Conservation (phyloP, 2,113 vertebrate species). For the Himantopus leucocephalus region DNA sequence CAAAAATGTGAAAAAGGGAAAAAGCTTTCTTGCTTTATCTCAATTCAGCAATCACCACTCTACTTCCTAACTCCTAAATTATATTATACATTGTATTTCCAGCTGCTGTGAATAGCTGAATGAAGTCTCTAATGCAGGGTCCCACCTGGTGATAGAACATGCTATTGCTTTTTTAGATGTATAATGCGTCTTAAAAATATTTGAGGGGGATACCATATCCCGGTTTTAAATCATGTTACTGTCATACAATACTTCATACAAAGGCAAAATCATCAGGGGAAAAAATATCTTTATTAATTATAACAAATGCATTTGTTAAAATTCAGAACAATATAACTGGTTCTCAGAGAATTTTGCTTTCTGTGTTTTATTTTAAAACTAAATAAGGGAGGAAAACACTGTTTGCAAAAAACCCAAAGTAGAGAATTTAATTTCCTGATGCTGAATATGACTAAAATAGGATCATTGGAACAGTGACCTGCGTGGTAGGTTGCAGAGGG, state of each 20-base stretch:
- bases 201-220: fast-evolving
- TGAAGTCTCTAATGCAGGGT: not conserved
- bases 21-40: not conserved
- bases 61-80: not conserved
- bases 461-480: not conserved
- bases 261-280: not conserved
- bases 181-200: not conserved
- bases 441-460: not conserved
- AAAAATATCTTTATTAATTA: not conserved
- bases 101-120: not conserved
- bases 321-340: not conserved
- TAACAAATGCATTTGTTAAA: not conserved
- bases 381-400: not conserved
- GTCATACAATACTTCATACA: not conserved
- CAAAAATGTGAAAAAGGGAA: not conserved
- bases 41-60: not conserved
- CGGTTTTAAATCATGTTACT: not conserved
- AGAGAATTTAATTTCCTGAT: not conserved
- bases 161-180: not conserved
- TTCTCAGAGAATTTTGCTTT: not conserved
- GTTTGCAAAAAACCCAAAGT: not conserved
- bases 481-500: not conserved
- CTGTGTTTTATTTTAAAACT: not conserved
- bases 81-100: not conserved
- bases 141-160: not conserved